A percentile compares a stretch with the other conserved stretches of the same genome.
Evolutionary conservation across 2,888 invertebrate species (phyloP).

Genomic region (Lepidochrysops patricia): DNA sequence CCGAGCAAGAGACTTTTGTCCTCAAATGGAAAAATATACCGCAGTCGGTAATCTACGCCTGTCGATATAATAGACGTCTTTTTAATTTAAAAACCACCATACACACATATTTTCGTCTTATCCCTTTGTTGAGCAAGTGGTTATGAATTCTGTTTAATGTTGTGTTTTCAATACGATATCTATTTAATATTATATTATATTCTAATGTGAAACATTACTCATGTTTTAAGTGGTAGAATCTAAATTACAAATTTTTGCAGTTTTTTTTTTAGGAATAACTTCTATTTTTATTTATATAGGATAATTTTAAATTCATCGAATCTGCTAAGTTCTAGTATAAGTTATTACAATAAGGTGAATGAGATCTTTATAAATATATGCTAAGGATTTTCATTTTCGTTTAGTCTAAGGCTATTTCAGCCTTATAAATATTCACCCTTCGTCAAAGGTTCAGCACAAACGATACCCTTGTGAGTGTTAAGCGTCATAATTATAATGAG

Average conservation of each 20-base stretch:
- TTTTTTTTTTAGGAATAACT: no score
- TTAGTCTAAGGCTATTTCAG: background rate
- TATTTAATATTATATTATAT: no score
- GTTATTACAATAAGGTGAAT: no score
- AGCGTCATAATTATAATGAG: background rate
- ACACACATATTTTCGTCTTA: no score
- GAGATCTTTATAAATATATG: background rate
- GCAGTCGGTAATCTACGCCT: background rate
- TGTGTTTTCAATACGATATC: no score
- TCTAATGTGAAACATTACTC: no score
- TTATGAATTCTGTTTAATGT: no score
- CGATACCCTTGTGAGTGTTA: background rate
- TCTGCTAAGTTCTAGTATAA: background rate
- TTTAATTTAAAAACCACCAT: background rate
- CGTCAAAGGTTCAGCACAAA: background rate
- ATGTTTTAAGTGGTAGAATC: no score
- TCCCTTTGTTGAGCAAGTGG: no score
- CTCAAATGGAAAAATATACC: conserved; percentile 5
- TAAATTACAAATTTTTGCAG: no score
- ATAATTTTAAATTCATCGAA: no score
- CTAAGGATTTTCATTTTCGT: background rate
- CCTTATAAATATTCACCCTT: background rate
- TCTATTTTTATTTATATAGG: no score
- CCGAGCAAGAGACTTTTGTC: conserved; percentile 7
- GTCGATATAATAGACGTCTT: background rate